A percentile compares a stretch with the other conserved stretches of the same genome.
Evolutionary conservation across 2,888 invertebrate genomes (phyloP).

Genomic region (Andrena fulva): DNA sequence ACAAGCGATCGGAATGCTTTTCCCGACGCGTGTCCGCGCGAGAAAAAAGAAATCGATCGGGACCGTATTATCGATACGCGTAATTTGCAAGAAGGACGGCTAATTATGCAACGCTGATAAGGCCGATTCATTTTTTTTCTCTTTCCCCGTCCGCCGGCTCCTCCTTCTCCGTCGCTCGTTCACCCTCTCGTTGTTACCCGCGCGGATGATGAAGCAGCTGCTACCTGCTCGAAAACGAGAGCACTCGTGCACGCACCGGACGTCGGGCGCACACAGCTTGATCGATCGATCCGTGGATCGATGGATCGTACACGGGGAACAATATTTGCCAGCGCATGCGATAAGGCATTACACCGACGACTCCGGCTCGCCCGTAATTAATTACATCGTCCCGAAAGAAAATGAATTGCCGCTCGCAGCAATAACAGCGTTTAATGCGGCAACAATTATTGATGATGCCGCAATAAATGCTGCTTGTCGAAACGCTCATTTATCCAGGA

Average conservation of each 20-base stretch:
- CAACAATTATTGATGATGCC: slow-evolving; percentile 70
- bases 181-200: not conserved
- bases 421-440: slow-evolving; percentile 70
- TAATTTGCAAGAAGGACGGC: slow-evolving; percentile 59
- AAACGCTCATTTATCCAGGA: slow-evolving; percentile 63
- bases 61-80: slow-evolving; percentile 56
- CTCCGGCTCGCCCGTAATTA: slow-evolving; percentile 58
- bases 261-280: slow-evolving; percentile 59
- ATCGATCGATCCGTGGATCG: slow-evolving; percentile 71
- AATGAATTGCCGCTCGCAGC: slow-evolving; percentile 64
- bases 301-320: slow-evolving; percentile 65
- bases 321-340: slow-evolving; percentile 61
- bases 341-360: slow-evolving; percentile 58
- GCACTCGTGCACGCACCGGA: slow-evolving; percentile 57
- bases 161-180: not conserved
- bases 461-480: slow-evolving; percentile 70
- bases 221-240: slow-evolving; percentile 56
- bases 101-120: slow-evolving; percentile 66
- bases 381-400: slow-evolving; percentile 65
- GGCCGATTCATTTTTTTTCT: slow-evolving; percentile 56
- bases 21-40: not conserved
- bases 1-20: slow-evolving; percentile 20
- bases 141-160: not conserved
- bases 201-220: slow-evolving; percentile 69
- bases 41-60: slow-evolving; percentile 28